Conservation (phyloP, 2,113 vertebrate genomes). For the Percina caprodes region DNA sequence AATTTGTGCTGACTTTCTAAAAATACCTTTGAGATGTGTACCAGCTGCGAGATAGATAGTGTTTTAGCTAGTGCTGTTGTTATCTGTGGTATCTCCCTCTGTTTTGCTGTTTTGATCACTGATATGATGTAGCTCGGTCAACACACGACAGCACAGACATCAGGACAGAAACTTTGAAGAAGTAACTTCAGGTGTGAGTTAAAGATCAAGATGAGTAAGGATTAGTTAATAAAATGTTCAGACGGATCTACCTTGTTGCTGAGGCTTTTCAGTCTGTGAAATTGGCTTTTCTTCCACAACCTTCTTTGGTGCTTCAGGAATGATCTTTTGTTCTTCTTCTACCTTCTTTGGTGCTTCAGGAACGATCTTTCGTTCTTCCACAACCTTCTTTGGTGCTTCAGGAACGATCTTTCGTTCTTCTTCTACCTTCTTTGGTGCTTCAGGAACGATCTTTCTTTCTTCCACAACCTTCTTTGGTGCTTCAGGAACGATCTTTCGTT, state of each 20-base stretch:
- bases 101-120: conserved; percentile 78
- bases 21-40: conserved; percentile 53
- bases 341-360: not conserved
- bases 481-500: not conserved
- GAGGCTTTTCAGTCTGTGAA: conserved; percentile 39
- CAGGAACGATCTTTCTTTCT: not conserved
- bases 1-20: not conserved
- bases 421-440: no score
- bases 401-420: not conserved
- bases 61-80: conserved; percentile 68
- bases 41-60: conserved; percentile 49
- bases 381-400: not conserved
- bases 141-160: conserved; percentile 46
- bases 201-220: conserved; percentile 23
- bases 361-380: not conserved
- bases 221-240: conserved; percentile 24
- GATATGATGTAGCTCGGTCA: conserved; percentile 35
- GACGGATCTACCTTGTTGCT: conserved; percentile 66
- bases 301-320: not conserved
- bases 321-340: not conserved
- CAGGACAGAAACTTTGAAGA: conserved; percentile 44
- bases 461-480: not conserved
- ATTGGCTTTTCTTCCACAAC: conserved; percentile 21
- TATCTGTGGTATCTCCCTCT: conserved; percentile 83
- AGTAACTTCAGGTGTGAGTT: not conserved